Percentiles rank a stretch among this genome's conserved stretches.
Conservation (phyloP, 2,888 invertebrate species). For the Rhagium mordax region DNA sequence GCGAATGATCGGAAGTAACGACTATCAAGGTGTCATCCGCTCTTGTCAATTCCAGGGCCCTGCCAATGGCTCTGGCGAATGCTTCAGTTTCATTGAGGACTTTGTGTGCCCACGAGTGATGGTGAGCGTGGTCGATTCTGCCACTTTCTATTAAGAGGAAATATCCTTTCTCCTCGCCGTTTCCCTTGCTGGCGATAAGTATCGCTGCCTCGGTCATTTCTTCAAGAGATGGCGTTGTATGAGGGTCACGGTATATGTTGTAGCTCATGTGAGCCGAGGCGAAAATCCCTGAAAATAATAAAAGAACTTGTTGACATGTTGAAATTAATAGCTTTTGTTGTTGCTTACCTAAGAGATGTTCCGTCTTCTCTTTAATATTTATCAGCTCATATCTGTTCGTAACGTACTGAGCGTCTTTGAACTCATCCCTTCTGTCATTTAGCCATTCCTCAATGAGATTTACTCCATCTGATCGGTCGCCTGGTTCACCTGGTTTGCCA, state of each 20-base stretch:
- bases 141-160: constrained; percentile 87
- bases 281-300: constrained; percentile 61
- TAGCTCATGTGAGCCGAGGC: constrained; percentile 69
- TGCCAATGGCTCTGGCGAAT: constrained; percentile 72
- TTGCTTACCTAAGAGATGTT: constrained; percentile 53
- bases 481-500: constrained; percentile 72
- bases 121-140: constrained; percentile 85
- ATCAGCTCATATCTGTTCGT: constrained; percentile 74
- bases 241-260: constrained; percentile 75
- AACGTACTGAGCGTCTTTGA: constrained; percentile 70
- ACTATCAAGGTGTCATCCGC: constrained; percentile 84
- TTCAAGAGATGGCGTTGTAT: constrained; percentile 79
- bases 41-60: constrained; percentile 76
- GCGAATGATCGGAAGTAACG: constrained; percentile 85
- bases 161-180: constrained; percentile 76
- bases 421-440: constrained; percentile 66
- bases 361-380: constrained; percentile 52
- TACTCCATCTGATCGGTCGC: constrained; percentile 75
- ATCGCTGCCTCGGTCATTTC: constrained; percentile 89
- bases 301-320: no score
- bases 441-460: constrained; percentile 82
- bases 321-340: no score
- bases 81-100: constrained; percentile 87
- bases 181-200: constrained; percentile 74
- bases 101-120: constrained; percentile 76